Evolutionary conservation across 2,797 vertebrate genomes (phyloP).

Genomic region (Sebastes taczanowskii): DNA sequence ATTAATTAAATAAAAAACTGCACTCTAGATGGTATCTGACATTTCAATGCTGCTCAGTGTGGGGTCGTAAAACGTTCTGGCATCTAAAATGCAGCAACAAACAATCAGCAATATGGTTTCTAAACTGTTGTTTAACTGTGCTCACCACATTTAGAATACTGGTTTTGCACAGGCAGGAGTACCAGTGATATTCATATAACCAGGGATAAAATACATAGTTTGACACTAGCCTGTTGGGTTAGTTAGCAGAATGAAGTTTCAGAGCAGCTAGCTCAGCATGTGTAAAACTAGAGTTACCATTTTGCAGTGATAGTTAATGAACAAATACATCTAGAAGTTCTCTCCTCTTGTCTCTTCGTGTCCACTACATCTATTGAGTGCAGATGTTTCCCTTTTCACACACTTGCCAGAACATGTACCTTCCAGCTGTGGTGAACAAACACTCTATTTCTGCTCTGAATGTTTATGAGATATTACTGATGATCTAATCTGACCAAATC

Average conservation of each 20-base stretch:
- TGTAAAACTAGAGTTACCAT: background rate
- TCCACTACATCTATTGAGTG: background rate
- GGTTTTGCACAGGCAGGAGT: background rate
- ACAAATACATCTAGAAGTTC: background rate
- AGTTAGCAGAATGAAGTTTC: background rate
- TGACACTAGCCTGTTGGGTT: background rate
- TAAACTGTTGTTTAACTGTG: background rate
- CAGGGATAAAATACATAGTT: background rate
- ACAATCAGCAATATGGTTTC: background rate
- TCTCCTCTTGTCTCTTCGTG: background rate
- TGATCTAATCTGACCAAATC: background rate
- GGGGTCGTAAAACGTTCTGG: background rate
- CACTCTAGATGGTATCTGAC: background rate
- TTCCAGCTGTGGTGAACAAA: slow-evolving; percentile 1
- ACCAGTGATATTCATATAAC: background rate
- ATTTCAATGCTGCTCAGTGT: background rate
- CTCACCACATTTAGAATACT: background rate
- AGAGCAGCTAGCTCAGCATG: background rate
- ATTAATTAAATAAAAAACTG: background rate
- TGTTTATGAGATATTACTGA: background rate
- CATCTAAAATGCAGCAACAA: background rate
- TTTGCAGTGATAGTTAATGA: background rate
- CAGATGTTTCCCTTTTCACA: background rate
- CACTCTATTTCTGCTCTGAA: background rate
- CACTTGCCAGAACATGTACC: background rate